Evolutionary conservation across 2,113 vertebrate genomes (phyloP).

Genomic region (Takifugu bimaculatus): DNA sequence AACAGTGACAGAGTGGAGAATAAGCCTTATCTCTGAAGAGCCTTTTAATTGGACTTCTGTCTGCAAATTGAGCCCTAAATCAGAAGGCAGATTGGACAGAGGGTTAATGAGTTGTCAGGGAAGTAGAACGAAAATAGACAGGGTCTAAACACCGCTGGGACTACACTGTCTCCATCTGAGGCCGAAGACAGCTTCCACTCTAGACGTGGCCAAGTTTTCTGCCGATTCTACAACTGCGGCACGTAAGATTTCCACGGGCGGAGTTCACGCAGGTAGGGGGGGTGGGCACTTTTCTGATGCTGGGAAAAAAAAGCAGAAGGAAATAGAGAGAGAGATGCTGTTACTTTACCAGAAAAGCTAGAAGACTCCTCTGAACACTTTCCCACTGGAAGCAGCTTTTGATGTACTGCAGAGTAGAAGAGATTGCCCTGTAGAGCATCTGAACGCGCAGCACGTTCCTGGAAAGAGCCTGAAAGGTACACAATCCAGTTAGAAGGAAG

Average conservation of each 20-base stretch:
- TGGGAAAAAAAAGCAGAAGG: conserved; percentile 34
- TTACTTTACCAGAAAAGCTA: conserved; percentile 87
- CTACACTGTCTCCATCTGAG: conserved; percentile 52
- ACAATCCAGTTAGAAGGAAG: conserved; percentile 14
- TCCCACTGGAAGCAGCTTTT: conserved; percentile 99
- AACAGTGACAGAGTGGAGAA: conserved; percentile 35
- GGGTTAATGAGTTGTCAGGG: conserved; percentile 70
- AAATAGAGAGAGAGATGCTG: conserved; percentile 45
- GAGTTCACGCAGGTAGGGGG: conserved; percentile 56
- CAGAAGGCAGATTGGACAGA: conserved; percentile 46
- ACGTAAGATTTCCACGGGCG: conserved; percentile 56
- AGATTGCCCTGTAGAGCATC: conserved; percentile 83
- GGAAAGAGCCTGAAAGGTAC: conserved; percentile 81
- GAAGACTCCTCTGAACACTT: conserved; percentile 82
- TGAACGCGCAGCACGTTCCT: conserved; percentile 89
- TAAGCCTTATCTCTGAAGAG: conserved; percentile 43
- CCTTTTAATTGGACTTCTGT: conserved; percentile 59
- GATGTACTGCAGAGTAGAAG: conserved; percentile 86
- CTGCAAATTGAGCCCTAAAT: conserved; percentile 51
- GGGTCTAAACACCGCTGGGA: conserved; percentile 57
- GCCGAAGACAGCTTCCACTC: conserved; percentile 41
- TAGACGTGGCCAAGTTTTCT: conserved; percentile 34
- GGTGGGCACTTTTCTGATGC: conserved; percentile 42
- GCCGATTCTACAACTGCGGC: conserved; percentile 43
- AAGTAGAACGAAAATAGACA: conserved; percentile 63